Conservation (phyloP, 2,888 invertebrate genomes). For the Rhogogaster chlorosoma region DNA sequence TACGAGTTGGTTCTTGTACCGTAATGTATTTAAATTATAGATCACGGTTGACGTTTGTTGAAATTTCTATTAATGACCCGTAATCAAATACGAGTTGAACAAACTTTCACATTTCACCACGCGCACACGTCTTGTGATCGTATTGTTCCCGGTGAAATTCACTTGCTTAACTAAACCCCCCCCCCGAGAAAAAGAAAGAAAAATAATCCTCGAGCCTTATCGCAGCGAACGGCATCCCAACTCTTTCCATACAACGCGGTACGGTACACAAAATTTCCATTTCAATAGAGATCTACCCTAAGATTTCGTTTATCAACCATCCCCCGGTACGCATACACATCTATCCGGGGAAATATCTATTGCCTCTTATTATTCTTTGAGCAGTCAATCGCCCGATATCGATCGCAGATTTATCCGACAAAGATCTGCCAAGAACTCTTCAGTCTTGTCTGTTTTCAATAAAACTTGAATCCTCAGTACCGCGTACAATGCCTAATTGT, state of each 20-base stretch:
- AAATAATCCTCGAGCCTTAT: neutral
- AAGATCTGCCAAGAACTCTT: neutral
- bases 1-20: constrained; percentile 20
- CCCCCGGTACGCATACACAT: neutral
- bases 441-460: neutral
- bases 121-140: neutral
- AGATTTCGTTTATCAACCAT: constrained; percentile 24
- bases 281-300: constrained; percentile 23
- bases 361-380: constrained; percentile 16
- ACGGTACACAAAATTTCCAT: constrained; percentile 27
- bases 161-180: neutral
- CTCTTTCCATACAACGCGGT: constrained; percentile 11
- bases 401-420: neutral
- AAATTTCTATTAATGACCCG: constrained; percentile 55
- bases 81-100: constrained; percentile 56
- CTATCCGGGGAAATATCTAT: constrained; percentile 24
- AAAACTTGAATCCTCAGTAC: neutral
- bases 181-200: neutral
- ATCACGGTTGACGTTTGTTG: constrained; percentile 55
- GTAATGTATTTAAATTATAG: constrained; percentile 58
- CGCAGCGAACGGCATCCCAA: constrained; percentile 8
- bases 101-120: constrained; percentile 57
- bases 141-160: constrained; percentile 52
- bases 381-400: neutral
- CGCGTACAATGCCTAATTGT: neutral